Percentiles rank a stretch among this genome's conserved stretches.
Conservation (phyloP, 2,113 vertebrate genomes). For the Sialia sialis region DNA sequence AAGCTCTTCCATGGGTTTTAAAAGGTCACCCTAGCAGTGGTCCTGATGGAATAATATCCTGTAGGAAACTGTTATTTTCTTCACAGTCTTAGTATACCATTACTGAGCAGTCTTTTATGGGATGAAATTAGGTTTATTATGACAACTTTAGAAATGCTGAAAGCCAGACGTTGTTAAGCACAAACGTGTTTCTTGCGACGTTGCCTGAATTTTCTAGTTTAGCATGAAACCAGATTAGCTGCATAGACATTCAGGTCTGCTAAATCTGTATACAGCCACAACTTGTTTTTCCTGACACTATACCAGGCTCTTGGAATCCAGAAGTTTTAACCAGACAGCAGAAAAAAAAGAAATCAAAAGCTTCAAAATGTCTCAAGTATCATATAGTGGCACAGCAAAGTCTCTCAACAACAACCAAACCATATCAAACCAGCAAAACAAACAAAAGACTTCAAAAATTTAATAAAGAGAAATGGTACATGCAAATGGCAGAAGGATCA, state of each 20-base stretch:
- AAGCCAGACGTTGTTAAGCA: not conserved
- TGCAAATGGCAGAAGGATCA: not conserved
- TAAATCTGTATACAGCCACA: not conserved
- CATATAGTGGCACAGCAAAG: not conserved
- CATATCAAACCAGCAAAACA: not conserved
- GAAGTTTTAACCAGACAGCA: not conserved
- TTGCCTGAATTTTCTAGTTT: not conserved
- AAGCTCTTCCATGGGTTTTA: not conserved
- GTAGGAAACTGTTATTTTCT: not conserved
- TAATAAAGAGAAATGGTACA: not conserved
- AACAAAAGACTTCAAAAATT: not conserved
- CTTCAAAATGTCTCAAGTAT: not conserved
- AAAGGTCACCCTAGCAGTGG: not conserved
- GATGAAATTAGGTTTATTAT: not conserved
- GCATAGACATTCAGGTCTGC: not conserved
- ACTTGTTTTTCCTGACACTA: not conserved
- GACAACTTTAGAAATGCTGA: not conserved
- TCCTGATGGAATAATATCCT: not conserved
- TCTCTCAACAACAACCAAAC: not conserved
- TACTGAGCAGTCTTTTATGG: not conserved
- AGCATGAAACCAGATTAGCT: not conserved
- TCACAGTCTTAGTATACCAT: not conserved
- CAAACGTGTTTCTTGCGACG: not conserved
- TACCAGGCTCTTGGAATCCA: not conserved
- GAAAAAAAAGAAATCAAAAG: not conserved